These are phyloP conservation scores for Steinernema carpocapsae DNA, from an alignment of 2,888 invertebrate species.

Conservation along the genomic window DNA sequence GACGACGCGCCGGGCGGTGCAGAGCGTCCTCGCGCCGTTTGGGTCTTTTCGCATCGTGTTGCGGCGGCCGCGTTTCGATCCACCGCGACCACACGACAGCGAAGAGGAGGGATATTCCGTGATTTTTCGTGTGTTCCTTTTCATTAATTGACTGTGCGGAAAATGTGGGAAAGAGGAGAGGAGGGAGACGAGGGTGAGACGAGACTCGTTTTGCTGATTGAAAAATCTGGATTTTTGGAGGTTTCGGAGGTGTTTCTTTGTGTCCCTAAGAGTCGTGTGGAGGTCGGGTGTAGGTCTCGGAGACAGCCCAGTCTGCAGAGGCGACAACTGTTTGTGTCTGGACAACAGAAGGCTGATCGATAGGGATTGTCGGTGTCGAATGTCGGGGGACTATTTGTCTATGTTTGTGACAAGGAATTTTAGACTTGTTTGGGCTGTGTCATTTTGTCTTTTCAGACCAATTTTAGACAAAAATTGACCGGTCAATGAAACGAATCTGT, in stretches of 20 bases:
- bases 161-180: neutral
- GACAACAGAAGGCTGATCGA: too few relatives aligned
- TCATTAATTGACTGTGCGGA: constrained; percentile 30
- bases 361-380: too few relatives aligned
- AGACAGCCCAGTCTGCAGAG: too few relatives aligned
- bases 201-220: constrained; percentile 20
- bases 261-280: neutral
- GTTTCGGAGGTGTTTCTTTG: neutral
- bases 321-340: too few relatives aligned
- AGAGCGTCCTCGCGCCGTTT: too few relatives aligned
- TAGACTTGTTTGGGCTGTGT: too few relatives aligned
- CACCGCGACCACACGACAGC: neutral
- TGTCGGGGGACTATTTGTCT: too few relatives aligned
- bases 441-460: too few relatives aligned
- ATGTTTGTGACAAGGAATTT: too few relatives aligned
- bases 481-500: too few relatives aligned
- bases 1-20: neutral
- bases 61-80: constrained; percentile 12
- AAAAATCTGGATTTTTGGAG: neutral
- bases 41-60: neutral
- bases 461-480: too few relatives aligned
- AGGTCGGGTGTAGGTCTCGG: neutral
- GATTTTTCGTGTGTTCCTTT: neutral
- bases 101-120: neutral
- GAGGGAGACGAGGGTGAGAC: neutral